Evolutionary conservation across 2,113 vertebrate species (phyloP).

Genomic region (Cyphomyrus plagiostoma): DNA sequence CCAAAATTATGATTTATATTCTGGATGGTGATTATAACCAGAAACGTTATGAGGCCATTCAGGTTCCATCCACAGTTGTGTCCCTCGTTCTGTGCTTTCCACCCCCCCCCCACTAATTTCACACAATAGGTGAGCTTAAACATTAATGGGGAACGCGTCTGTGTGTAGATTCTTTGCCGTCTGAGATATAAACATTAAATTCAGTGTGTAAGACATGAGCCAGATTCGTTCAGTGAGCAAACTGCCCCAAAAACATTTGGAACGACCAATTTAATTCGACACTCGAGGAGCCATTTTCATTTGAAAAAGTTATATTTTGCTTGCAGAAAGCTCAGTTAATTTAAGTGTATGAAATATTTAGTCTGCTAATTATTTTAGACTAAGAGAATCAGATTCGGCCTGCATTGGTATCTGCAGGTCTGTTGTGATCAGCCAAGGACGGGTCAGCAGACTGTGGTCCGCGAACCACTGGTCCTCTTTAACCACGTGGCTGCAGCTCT

Average conservation of each 20-base stretch:
- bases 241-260: not conserved
- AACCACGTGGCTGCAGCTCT: too few relatives aligned
- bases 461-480: too few relatives aligned
- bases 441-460: too few relatives aligned
- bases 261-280: not conserved
- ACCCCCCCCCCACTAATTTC: too few relatives aligned
- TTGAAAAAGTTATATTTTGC: not conserved
- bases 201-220: not conserved
- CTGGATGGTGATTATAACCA: not conserved
- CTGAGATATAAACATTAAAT: not conserved
- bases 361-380: not conserved
- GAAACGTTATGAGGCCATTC: not conserved
- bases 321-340: not conserved
- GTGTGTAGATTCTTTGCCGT: not conserved
- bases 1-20: not conserved
- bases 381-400: not conserved
- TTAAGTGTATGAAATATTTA: not conserved
- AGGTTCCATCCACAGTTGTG: too few relatives aligned
- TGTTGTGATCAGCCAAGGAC: not conserved
- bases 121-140: too few relatives aligned
- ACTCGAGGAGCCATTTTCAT: not conserved
- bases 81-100: too few relatives aligned
- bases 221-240: not conserved
- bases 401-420: not conserved
- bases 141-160: not conserved